A percentile compares a stretch with the other conserved stretches of the same genome.
Evolutionary conservation across 2,797 vertebrate genomes (phyloP).

Genomic region (Sebastes hubbsi): DNA sequence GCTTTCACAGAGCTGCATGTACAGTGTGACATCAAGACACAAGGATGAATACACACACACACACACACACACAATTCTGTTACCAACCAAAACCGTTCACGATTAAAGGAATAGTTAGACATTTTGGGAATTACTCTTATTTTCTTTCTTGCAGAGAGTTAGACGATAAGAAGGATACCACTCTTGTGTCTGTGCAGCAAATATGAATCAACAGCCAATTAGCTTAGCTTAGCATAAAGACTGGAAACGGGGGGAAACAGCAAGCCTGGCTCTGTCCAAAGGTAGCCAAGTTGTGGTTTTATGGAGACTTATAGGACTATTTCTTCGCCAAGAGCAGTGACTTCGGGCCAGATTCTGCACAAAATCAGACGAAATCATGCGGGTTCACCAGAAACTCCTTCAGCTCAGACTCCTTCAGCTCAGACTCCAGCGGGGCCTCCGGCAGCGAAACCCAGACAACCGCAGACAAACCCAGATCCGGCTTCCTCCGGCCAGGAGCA

Average conservation of each 20-base stretch:
- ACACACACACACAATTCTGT: constrained; percentile 8
- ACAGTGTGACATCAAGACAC: constrained; percentile 22
- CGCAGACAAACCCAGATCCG: too few relatives aligned
- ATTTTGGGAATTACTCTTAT: neutral
- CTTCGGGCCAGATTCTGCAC: neutral
- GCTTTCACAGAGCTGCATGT: constrained; percentile 20
- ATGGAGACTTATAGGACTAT: neutral
- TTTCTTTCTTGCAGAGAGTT: neutral
- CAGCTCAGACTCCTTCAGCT: too few relatives aligned
- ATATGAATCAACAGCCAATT: neutral
- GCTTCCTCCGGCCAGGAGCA: too few relatives aligned
- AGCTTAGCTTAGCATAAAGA: neutral
- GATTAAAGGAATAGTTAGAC: neutral
- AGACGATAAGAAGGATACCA: constrained; percentile 8
- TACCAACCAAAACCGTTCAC: neutral
- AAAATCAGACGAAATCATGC: too few relatives aligned
- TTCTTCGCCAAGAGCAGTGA: neutral
- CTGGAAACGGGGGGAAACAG: too few relatives aligned
- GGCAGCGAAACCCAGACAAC: too few relatives aligned
- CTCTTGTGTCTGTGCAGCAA: neutral
- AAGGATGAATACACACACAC: neutral
- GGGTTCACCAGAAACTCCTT: too few relatives aligned
- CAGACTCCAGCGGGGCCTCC: too few relatives aligned
- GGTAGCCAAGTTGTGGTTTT: neutral
- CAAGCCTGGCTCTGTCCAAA: neutral